These are phyloP conservation scores for Psylliodes chrysocephalus DNA, from an alignment of 2,888 invertebrate genomes.

Conservation along the genomic window DNA sequence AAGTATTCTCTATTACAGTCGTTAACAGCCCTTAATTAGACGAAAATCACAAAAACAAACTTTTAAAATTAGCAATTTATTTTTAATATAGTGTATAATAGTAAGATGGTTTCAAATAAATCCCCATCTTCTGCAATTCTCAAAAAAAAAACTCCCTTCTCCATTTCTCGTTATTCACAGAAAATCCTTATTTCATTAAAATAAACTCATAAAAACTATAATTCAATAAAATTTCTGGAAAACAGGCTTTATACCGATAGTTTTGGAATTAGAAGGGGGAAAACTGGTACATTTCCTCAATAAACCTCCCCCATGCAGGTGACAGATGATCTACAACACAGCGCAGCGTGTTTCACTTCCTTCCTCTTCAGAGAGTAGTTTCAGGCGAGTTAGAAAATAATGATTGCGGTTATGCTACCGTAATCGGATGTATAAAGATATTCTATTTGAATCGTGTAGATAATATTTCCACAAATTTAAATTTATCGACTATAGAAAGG, in stretches of 20 bases:
- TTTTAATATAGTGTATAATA: too few relatives aligned
- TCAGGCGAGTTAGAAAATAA: conserved; percentile 16
- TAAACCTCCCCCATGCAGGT: conserved; percentile 27
- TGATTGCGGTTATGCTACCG: background rate
- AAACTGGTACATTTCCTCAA: conserved; percentile 26
- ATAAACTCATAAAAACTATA: conserved; percentile 7
- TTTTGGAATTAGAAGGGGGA: conserved; percentile 12
- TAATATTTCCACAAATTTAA: too few relatives aligned
- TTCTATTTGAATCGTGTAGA: too few relatives aligned
- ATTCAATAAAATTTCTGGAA: background rate
- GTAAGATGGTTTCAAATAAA: too few relatives aligned
- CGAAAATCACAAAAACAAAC: too few relatives aligned
- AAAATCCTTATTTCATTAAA: background rate
- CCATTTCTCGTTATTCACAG: too few relatives aligned
- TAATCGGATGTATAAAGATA: background rate
- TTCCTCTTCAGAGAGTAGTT: conserved; percentile 13
- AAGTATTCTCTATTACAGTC: too few relatives aligned
- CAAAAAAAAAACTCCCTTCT: too few relatives aligned
- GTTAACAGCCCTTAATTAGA: too few relatives aligned
- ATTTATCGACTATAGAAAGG: too few relatives aligned
- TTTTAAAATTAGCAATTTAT: too few relatives aligned
- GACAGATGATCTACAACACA: conserved; percentile 22
- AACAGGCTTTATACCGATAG: conserved; percentile 1
- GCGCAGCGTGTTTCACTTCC: conserved; percentile 21
- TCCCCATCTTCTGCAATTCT: too few relatives aligned